These are phyloP conservation scores for Drosophila bunnanda DNA, from an alignment of 2,888 invertebrate genomes.

Conservation along the genomic window DNA sequence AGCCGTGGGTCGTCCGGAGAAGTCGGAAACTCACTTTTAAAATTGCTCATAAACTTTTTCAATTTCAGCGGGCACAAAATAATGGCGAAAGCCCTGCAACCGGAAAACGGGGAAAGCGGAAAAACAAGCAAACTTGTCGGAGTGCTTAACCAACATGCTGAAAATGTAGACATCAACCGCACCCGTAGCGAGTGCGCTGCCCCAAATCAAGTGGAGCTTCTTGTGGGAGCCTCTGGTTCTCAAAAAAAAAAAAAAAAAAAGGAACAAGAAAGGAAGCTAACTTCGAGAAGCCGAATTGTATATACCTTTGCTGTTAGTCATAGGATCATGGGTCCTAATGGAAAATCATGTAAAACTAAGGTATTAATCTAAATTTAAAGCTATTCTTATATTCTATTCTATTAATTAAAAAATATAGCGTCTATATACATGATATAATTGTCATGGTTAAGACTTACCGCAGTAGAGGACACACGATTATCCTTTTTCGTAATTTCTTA, in stretches of 20 bases:
- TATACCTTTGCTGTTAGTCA: no score
- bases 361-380: no score
- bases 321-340: no score
- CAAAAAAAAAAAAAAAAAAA: not conserved
- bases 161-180: conserved; percentile 62
- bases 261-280: no score
- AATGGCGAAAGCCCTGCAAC: conserved; percentile 53
- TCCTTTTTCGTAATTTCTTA: no score
- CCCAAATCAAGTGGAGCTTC: conserved; percentile 64
- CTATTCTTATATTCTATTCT: no score
- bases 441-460: no score
- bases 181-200: conserved; percentile 20
- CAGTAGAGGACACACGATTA: no score
- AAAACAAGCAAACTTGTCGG: conserved; percentile 48
- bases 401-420: no score
- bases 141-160: conserved; percentile 46
- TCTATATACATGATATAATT: no score
- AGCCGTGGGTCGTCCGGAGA: conserved; percentile 6
- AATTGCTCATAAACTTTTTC: conserved; percentile 68
- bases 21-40: conserved; percentile 37
- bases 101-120: conserved; percentile 27
- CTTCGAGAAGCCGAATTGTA: no score
- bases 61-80: conserved; percentile 56
- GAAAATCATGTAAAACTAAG: no score
- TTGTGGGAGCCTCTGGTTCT: conserved; percentile 36